Conservation (phyloP, 2,797 vertebrate species). For the Amniataba percoides region DNA sequence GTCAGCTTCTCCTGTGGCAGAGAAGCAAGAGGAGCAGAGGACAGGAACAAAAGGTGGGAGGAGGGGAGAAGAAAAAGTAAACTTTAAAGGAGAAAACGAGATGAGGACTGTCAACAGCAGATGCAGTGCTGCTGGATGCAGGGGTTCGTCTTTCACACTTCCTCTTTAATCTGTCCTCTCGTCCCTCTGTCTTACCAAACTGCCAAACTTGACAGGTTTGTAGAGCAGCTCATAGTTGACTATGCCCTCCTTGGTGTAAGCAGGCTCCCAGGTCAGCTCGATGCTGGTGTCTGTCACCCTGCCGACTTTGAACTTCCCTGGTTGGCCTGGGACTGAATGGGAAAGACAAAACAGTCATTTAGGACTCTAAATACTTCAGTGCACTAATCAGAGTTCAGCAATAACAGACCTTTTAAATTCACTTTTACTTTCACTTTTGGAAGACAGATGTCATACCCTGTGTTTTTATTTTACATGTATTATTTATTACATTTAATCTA, state of each 20-base stretch:
- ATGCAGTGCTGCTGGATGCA: conserved; percentile 33
- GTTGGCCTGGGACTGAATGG: conserved; percentile 92
- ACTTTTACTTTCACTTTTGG: background rate
- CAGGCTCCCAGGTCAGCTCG: conserved; percentile 92
- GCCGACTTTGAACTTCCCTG: conserved; percentile 94
- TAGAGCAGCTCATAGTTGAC: conserved; percentile 96
- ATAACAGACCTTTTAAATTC: background rate
- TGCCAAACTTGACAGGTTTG: conserved; percentile 90
- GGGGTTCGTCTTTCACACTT: conserved; percentile 59
- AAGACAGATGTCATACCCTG: background rate
- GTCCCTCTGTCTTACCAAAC: conserved; percentile 85
- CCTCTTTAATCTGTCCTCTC: conserved; percentile 43
- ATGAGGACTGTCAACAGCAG: conserved; percentile 40
- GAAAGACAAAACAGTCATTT: conserved; percentile 18
- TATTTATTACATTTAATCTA: background rate
- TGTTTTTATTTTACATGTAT: background rate
- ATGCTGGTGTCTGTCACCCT: conserved; percentile 95
- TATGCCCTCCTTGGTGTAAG: conserved; percentile 93
- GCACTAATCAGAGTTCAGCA: background rate
- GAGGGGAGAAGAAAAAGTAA: conserved; percentile 29
- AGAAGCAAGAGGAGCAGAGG: conserved; percentile 39
- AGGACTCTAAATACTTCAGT: background rate
- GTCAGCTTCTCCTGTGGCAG: conserved; percentile 89
- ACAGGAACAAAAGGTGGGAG: conserved; percentile 26
- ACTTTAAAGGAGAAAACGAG: conserved; percentile 31